phyloP scores from a whole-genome alignment of 92 coral and sea anemone species.

The Porites divaricata region DNA sequence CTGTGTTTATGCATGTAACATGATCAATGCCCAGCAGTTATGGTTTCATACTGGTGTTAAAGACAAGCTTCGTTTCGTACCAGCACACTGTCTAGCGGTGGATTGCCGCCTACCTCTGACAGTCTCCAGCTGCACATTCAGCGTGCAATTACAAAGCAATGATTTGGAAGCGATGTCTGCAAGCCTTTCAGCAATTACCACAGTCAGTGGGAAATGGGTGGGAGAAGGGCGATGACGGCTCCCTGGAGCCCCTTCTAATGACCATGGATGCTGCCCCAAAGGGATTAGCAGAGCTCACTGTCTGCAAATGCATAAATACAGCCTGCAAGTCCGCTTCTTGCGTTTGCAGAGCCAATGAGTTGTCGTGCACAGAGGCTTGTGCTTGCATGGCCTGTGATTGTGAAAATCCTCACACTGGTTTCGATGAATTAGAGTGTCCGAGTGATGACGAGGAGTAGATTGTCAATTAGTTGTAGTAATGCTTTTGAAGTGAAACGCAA shows the following conservation, averaged over 20 bases:
- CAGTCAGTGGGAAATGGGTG: conserved; percentile 47
- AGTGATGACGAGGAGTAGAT: conserved; percentile 25
- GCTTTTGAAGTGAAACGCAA: background rate
- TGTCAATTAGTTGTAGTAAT: background rate
- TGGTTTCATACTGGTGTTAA: too few species aligned
- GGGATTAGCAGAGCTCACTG: conserved; percentile 39
- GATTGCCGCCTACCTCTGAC: conserved; percentile 35
- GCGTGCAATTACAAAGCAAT: conserved; percentile 27
- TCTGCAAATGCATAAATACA: conserved; percentile 20
- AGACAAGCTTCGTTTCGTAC: too few species aligned
- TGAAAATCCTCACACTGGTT: conserved; percentile 37
- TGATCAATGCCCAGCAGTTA: too few species aligned
- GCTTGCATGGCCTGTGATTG: conserved; percentile 22
- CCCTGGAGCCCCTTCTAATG: conserved; percentile 17
- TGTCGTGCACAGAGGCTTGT: conserved; percentile 13
- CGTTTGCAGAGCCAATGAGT: conserved; percentile 26
- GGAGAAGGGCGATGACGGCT: conserved; percentile 20
- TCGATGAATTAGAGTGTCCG: conserved; percentile 11
- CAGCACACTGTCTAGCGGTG: too few species aligned
- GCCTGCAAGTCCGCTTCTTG: conserved; percentile 33
- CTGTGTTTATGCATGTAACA: too few species aligned
- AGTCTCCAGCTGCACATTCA: background rate
- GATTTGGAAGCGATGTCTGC: conserved; percentile 32
- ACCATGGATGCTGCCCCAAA: conserved; percentile 31
- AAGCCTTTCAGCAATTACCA: conserved; percentile 35